phyloP scores from a whole-genome alignment of 53 echinoderm and acorn worm genomes.

The Hippasteria phrygiana region DNA sequence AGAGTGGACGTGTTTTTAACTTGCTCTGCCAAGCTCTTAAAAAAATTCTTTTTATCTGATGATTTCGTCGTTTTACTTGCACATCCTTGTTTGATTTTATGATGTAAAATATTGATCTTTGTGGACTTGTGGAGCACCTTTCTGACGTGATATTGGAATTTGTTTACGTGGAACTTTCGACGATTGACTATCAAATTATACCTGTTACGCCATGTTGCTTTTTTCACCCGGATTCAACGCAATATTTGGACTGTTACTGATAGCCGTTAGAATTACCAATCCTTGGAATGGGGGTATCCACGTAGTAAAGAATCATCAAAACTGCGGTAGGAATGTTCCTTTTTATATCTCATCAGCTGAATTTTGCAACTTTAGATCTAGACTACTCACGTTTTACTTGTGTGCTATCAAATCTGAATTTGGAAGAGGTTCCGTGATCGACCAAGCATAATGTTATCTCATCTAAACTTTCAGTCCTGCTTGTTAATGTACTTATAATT shows the following conservation, averaged over 20 bases:
- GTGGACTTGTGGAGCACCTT: no score
- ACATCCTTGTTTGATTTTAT: no score
- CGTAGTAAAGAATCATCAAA: not conserved
- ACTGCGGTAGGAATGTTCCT: constrained; percentile 24
- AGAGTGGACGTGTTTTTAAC: no score
- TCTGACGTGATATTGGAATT: no score
- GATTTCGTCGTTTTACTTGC: no score
- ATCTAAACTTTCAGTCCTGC: not conserved
- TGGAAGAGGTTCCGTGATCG: not conserved
- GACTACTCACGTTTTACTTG: not conserved
- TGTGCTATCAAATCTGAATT: not conserved
- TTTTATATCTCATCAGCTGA: not conserved
- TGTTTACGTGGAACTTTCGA: no score
- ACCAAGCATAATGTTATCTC: not conserved
- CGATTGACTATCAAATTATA: no score
- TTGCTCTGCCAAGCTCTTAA: no score
- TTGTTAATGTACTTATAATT: not conserved
- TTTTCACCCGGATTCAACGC: not conserved
- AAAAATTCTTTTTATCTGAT: no score
- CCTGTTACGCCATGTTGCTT: constrained; percentile 24
- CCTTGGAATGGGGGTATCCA: not conserved
- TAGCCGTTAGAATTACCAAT: constrained; percentile 5
- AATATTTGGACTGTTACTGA: not conserved
- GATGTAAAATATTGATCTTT: no score
- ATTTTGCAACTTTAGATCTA: constrained; percentile 8